These are phyloP conservation scores for Thamnaconus septentrionalis DNA, from an alignment of 2,113 vertebrate genomes.

Conservation along the genomic window DNA sequence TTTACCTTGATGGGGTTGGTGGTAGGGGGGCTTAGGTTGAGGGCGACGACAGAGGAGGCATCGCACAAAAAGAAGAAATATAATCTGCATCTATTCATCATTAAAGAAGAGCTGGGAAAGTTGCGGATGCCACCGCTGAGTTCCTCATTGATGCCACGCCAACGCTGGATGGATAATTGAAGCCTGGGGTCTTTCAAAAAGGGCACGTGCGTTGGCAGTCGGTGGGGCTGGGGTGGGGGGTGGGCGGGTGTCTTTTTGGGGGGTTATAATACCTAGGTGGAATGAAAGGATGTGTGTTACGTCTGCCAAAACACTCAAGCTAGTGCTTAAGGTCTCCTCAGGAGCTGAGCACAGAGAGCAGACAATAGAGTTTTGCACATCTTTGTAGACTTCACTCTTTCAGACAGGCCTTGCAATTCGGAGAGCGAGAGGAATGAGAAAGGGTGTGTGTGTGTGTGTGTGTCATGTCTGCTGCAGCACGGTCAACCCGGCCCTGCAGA, in stretches of 20 bases:
- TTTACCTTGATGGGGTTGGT: constrained; percentile 43
- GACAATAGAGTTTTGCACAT: constrained; percentile 34
- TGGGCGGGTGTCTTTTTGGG: not conserved
- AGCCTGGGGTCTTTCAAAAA: constrained; percentile 59
- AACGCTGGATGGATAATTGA: constrained; percentile 64
- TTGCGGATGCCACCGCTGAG: constrained; percentile 65
- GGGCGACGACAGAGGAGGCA: constrained; percentile 39
- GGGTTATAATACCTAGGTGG: constrained; percentile 60
- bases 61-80: constrained; percentile 57
- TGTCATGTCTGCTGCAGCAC: no score
- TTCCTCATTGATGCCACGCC: constrained; percentile 55
- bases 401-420: constrained; percentile 30
- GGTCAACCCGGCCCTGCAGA: constrained; percentile 1
- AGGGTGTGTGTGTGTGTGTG: not conserved
- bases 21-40: constrained; percentile 38
- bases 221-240: no score
- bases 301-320: constrained; percentile 59
- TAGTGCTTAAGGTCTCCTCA: constrained; percentile 50
- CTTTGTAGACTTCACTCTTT: constrained; percentile 37
- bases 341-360: constrained; percentile 32
- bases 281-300: constrained; percentile 58
- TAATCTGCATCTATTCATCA: constrained; percentile 77
- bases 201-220: constrained; percentile 1
- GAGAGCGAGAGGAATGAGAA: constrained; percentile 20
- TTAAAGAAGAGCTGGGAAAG: constrained; percentile 64